Percentiles rank a stretch among this genome's conserved stretches.
These are phyloP conservation scores for Pomatostomus ruficeps DNA, from an alignment of 2,113 vertebrate genomes.

Conservation along the genomic window DNA sequence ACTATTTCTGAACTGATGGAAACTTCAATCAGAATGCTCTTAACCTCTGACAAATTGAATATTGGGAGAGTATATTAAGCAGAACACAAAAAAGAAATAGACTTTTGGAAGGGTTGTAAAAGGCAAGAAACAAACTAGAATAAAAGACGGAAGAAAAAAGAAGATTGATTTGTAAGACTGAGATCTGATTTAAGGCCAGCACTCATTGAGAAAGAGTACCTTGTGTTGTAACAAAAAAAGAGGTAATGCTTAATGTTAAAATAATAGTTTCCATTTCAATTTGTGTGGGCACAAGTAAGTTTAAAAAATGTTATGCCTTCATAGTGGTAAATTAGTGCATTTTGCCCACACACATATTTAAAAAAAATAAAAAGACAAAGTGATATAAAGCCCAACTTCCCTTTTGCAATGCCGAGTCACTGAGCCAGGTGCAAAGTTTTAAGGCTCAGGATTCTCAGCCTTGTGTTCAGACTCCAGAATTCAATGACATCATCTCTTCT, in stretches of 20 bases:
- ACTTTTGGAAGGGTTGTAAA: neutral
- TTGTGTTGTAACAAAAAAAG: neutral
- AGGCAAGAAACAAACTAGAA: neutral
- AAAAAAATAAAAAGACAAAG: neutral
- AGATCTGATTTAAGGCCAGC: neutral
- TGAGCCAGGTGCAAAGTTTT: neutral
- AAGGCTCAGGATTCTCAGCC: neutral
- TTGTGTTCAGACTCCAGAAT: neutral
- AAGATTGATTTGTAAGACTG: neutral
- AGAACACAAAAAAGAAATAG: neutral
- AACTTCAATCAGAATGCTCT: slow-evolving; percentile 4
- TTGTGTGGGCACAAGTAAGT: neutral
- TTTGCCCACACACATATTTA: neutral
- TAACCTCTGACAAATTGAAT: slow-evolving; percentile 4
- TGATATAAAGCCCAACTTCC: neutral
- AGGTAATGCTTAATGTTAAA: neutral
- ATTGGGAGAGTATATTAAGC: neutral
- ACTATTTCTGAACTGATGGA: neutral
- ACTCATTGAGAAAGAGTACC: neutral
- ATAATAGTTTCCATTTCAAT: slow-evolving; percentile 37
- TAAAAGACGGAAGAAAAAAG: neutral
- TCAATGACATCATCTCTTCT: neutral
- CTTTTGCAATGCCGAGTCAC: neutral
- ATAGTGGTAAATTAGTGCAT: neutral
- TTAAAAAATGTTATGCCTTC: neutral